Percentiles rank a stretch among this genome's conserved stretches.
Conservation (phyloP, 2,113 vertebrate species). For the Podiceps cristatus region DNA sequence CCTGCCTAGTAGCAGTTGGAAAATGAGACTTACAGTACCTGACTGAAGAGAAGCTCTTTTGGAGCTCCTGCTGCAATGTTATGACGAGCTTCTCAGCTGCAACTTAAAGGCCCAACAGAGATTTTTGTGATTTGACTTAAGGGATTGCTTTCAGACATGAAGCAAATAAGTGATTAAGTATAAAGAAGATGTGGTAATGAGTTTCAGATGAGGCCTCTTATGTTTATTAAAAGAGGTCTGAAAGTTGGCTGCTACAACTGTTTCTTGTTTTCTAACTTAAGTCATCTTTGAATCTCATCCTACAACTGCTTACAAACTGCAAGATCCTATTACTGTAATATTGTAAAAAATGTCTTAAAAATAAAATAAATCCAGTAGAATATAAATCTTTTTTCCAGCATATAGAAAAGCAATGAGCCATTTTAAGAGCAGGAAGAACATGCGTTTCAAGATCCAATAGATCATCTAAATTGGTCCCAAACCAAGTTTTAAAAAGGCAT, state of each 20-base stretch:
- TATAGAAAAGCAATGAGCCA: constrained; percentile 61
- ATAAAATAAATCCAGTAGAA: background rate
- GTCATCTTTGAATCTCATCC: background rate
- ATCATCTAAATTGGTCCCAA: constrained; percentile 69
- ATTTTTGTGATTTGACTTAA: background rate
- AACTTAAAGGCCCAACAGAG: background rate
- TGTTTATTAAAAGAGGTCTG: background rate
- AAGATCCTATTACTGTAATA: background rate
- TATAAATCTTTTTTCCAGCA: background rate
- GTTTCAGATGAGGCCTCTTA: constrained; percentile 21
- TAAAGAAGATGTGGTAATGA: constrained; percentile 26
- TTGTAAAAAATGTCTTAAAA: constrained; percentile 14
- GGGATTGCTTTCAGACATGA: background rate
- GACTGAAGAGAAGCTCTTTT: rapidly evolving
- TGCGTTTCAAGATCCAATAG: constrained; percentile 65
- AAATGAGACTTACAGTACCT: background rate
- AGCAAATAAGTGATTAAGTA: background rate
- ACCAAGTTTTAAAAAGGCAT: constrained; percentile 56
- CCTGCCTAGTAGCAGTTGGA: background rate
- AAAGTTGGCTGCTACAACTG: background rate
- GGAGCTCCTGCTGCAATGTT: background rate
- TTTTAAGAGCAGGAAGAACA: constrained; percentile 75
- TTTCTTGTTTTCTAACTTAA: constrained; percentile 21
- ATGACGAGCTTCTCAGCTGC: background rate
- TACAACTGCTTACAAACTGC: background rate